These are phyloP conservation scores for Ophraella communa DNA, from an alignment of 2,888 invertebrate genomes.

Conservation along the genomic window DNA sequence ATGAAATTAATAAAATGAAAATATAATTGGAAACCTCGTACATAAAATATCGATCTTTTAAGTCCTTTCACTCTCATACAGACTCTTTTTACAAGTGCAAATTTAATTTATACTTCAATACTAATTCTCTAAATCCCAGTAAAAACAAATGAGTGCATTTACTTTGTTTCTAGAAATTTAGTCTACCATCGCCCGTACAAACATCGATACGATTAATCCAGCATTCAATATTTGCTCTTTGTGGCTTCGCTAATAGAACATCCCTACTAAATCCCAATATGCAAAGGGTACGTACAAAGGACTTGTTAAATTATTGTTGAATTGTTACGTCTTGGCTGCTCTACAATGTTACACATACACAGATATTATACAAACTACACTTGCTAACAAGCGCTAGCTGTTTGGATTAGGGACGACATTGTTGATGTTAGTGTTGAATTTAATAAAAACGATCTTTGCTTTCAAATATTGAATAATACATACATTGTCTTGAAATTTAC, in stretches of 20 bases:
- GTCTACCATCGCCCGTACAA: slow-evolving; percentile 7
- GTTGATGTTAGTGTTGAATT: background rate
- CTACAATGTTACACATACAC: slow-evolving; percentile 16
- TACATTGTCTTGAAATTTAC: no score
- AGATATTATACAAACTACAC: slow-evolving; percentile 16
- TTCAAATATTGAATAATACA: no score
- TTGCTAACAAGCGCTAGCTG: slow-evolving; percentile 5
- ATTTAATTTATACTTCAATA: no score
- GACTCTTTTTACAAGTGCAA: no score
- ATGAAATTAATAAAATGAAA: no score
- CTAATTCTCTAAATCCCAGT: background rate
- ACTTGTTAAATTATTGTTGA: slow-evolving; percentile 19
- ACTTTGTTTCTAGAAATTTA: slow-evolving; percentile 12
- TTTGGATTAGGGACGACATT: slow-evolving; percentile 1
- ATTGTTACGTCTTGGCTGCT: slow-evolving; percentile 15
- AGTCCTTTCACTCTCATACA: no score
- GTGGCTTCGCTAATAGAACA: slow-evolving; percentile 26
- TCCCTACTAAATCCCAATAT: slow-evolving; percentile 26
- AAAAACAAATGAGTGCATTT: slow-evolving; percentile 6
- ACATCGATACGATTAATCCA: slow-evolving; percentile 20
- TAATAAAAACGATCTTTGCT: no score
- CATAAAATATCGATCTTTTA: no score
- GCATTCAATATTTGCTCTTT: slow-evolving; percentile 25
- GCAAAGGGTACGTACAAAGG: slow-evolving; percentile 26
- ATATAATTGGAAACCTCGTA: no score